phyloP scores from a whole-genome alignment of 2,797 vertebrate genomes.

The Muraenolepis orangiensis region DNA sequence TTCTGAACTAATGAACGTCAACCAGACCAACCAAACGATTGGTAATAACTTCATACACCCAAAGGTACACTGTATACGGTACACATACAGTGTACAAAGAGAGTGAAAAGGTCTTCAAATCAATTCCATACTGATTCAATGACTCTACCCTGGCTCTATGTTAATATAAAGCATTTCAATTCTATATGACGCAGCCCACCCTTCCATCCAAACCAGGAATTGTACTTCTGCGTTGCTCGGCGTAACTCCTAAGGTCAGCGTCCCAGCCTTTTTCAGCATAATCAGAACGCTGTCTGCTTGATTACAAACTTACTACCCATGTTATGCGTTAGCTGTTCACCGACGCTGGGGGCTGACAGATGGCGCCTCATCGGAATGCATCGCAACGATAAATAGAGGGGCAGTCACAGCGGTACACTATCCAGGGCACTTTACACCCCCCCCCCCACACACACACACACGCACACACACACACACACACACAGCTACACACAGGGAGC shows the following conservation, averaged over 20 bases:
- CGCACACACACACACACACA: not conserved
- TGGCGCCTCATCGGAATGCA: conserved; percentile 33
- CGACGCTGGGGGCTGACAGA: conserved; percentile 34
- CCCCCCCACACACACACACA: not conserved
- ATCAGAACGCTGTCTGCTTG: conserved; percentile 10
- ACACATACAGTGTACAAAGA: not conserved
- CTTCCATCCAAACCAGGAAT: not conserved
- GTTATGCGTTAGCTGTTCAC: conserved; percentile 16
- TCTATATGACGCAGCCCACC: not conserved
- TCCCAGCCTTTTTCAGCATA: not conserved
- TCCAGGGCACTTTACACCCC: not conserved
- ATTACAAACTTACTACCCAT: conserved; percentile 25
- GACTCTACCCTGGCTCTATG: not conserved
- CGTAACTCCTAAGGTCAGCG: not conserved
- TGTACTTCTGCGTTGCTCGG: not conserved
- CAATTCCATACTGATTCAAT: not conserved
- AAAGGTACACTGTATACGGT: not conserved
- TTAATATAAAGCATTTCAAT: not conserved
- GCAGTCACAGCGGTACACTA: conserved; percentile 16
- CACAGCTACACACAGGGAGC: not conserved
- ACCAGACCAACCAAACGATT: not conserved
- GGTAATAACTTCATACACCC: not conserved
- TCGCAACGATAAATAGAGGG: conserved; percentile 15
- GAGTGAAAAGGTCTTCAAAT: not conserved
- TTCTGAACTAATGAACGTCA: not conserved